Conservation (phyloP, 2,113 vertebrate genomes). For the Athene noctua region DNA sequence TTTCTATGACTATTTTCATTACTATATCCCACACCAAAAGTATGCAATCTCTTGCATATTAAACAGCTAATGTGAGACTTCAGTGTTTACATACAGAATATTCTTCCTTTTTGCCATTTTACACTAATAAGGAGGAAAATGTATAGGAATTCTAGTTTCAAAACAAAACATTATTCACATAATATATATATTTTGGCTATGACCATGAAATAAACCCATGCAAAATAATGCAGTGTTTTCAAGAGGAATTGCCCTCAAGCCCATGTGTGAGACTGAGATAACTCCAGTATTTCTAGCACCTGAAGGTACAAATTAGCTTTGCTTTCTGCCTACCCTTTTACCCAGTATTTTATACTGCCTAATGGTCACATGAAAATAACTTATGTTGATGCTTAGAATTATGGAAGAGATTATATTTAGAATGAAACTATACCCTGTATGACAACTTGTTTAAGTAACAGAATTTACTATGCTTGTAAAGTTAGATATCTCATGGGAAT, state of each 20-base stretch:
- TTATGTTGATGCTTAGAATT: neutral
- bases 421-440: neutral
- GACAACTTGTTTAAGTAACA: neutral
- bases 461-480: neutral
- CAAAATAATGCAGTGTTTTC: neutral
- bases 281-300: neutral
- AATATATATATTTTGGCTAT: neutral
- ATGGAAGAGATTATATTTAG: neutral
- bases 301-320: neutral
- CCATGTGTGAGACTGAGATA: neutral
- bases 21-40: neutral
- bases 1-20: neutral
- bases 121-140: neutral
- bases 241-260: neutral
- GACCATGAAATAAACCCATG: neutral
- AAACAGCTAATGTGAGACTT: neutral
- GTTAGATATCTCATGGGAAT: neutral
- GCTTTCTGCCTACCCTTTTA: neutral
- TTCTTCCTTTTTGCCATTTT: neutral
- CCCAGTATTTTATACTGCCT: neutral
- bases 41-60: neutral
- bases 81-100: neutral
- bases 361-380: neutral
- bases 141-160: neutral
- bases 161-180: neutral